These are phyloP conservation scores for Cochlearius cochlearius DNA, from an alignment of 2,113 vertebrate species.

Conservation along the genomic window DNA sequence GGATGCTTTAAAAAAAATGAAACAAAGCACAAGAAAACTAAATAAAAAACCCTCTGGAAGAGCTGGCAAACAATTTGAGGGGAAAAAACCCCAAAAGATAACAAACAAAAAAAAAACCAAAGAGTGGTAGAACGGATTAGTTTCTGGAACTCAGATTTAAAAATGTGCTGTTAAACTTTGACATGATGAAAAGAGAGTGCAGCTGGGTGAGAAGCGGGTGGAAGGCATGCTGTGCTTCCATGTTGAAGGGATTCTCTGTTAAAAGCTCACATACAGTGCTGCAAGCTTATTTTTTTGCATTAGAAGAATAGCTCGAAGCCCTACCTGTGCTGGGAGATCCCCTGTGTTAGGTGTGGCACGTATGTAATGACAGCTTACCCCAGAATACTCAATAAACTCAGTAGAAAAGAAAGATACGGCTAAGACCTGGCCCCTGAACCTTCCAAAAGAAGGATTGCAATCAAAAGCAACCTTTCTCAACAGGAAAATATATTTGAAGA, in stretches of 20 bases:
- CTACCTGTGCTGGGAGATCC: not conserved
- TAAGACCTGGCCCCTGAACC: not conserved
- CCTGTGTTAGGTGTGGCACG: not conserved
- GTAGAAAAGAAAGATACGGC: not conserved
- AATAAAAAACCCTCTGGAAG: not conserved
- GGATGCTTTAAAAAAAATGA: not conserved
- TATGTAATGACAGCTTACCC: not conserved
- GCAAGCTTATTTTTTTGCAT: too few relatives aligned
- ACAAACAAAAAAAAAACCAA: not conserved
- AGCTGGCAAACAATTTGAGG: not conserved
- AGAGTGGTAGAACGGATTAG: not conserved
- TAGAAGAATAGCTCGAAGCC: not conserved
- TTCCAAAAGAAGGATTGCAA: fast-evolving
- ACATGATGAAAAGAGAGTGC: fast-evolving
- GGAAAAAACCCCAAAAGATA: too few relatives aligned
- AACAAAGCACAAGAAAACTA: not conserved
- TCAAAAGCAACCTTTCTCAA: not conserved
- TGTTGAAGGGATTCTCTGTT: not conserved
- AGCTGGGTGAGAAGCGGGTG: not conserved
- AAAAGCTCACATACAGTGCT: not conserved
- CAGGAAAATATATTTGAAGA: not conserved
- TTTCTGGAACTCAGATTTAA: not conserved
- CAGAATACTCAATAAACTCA: not conserved
- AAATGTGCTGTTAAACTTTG: fast-evolving
- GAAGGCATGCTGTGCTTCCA: not conserved